phyloP scores from a whole-genome alignment of 2,797 vertebrate genomes.

The Anguilla marmorata region DNA sequence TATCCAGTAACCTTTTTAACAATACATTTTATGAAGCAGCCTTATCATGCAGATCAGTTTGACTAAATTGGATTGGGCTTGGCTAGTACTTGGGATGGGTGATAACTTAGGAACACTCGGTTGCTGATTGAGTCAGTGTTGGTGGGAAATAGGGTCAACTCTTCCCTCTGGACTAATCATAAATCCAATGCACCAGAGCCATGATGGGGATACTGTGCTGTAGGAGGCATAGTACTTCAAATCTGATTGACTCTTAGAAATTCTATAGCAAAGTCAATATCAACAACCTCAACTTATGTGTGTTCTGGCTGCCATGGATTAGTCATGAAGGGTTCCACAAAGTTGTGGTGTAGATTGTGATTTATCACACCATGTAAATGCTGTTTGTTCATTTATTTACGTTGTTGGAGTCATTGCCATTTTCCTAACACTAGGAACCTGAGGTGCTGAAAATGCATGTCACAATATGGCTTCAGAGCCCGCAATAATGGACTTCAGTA shows the following conservation, averaged over 20 bases:
- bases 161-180: background rate
- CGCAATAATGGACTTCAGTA: too few relatives aligned
- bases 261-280: too few relatives aligned
- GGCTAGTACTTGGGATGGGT: background rate
- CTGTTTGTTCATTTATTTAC: background rate
- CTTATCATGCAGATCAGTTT: background rate
- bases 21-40: background rate
- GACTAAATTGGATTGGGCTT: background rate
- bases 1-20: conserved; percentile 1
- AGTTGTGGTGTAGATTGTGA: too few relatives aligned
- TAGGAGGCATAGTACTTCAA: background rate
- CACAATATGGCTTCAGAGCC: background rate
- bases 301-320: too few relatives aligned
- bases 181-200: background rate
- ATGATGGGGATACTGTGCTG: background rate
- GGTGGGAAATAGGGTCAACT: background rate
- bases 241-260: background rate
- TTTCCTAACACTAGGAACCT: background rate
- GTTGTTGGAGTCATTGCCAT: background rate
- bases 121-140: too few relatives aligned
- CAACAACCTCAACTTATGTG: too few relatives aligned
- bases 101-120: background rate
- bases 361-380: too few relatives aligned
- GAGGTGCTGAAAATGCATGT: background rate
- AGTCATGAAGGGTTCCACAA: too few relatives aligned